These are phyloP conservation scores for Mobula birostris DNA, from an alignment of 2,113 vertebrate species.

Conservation along the genomic window DNA sequence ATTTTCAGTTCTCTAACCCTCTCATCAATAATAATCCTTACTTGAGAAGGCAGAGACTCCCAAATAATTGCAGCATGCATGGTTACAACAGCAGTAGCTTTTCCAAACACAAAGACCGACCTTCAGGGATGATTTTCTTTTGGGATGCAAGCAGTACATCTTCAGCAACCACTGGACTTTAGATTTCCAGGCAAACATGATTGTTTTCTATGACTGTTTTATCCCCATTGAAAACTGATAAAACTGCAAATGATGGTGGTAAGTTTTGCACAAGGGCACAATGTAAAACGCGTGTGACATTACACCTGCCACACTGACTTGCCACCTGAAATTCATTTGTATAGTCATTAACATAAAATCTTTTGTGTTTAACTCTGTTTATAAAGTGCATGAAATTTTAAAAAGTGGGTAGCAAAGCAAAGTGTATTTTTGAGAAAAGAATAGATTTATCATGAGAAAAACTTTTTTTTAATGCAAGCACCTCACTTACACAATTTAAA, in stretches of 20 bases:
- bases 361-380: background rate
- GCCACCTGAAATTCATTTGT: background rate
- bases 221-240: background rate
- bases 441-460: background rate
- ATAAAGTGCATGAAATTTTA: background rate
- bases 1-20: no score
- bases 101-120: background rate
- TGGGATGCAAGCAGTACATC: background rate
- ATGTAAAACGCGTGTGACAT: background rate
- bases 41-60: background rate
- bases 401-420: background rate
- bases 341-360: background rate
- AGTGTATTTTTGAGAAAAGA: background rate
- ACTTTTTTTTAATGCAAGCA: background rate
- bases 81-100: background rate
- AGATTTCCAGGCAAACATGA: background rate
- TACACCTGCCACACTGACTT: background rate
- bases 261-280: no score
- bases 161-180: background rate
- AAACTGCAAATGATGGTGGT: background rate
- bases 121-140: background rate
- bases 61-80: background rate
- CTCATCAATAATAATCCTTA: background rate
- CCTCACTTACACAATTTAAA: no score
- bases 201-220: background rate